Evolutionary conservation across 2,113 vertebrate species (phyloP).

Genomic region (Ochotona princeps): DNA sequence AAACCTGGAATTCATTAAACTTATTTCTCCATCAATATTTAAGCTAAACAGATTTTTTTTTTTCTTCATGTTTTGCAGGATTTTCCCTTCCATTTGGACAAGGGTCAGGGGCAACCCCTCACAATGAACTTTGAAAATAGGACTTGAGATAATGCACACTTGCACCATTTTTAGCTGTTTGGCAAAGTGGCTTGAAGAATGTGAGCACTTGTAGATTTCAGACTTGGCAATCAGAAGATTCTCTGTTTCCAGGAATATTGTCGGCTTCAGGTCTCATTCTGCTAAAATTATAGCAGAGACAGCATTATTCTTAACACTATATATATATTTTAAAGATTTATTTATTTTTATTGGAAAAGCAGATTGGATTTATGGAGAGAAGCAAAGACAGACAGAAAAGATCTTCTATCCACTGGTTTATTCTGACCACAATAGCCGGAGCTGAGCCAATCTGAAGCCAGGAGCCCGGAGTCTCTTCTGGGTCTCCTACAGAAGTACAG

Average conservation of each 20-base stretch:
- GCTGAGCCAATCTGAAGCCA: too few relatives aligned
- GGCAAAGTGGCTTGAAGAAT: slow-evolving; percentile 64
- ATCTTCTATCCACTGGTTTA: too few relatives aligned
- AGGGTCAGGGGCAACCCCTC: slow-evolving; percentile 57
- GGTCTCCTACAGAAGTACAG: too few relatives aligned
- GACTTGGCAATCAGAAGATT: slow-evolving; percentile 57
- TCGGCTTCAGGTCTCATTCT: background rate
- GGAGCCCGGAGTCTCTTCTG: too few relatives aligned
- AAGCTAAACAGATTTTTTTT: slow-evolving; percentile 28
- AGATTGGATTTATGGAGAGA: too few relatives aligned
- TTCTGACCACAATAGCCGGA: too few relatives aligned
- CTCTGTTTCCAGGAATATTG: slow-evolving; percentile 61
- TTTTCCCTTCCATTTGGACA: slow-evolving; percentile 37
- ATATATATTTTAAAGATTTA: too few relatives aligned
- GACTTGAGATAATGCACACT: slow-evolving; percentile 47
- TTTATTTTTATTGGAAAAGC: too few relatives aligned
- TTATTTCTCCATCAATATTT: slow-evolving; percentile 1
- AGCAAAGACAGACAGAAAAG: too few relatives aligned
- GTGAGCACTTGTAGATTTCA: slow-evolving; percentile 58
- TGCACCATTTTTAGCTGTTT: slow-evolving; percentile 60
- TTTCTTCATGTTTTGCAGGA: background rate
- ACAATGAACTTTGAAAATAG: slow-evolving; percentile 46
- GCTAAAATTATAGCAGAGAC: background rate
- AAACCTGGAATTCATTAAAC: background rate
- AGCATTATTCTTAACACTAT: background rate